Evolutionary conservation across 2,888 invertebrate species (phyloP).

Genomic region (Beris morrisii): DNA sequence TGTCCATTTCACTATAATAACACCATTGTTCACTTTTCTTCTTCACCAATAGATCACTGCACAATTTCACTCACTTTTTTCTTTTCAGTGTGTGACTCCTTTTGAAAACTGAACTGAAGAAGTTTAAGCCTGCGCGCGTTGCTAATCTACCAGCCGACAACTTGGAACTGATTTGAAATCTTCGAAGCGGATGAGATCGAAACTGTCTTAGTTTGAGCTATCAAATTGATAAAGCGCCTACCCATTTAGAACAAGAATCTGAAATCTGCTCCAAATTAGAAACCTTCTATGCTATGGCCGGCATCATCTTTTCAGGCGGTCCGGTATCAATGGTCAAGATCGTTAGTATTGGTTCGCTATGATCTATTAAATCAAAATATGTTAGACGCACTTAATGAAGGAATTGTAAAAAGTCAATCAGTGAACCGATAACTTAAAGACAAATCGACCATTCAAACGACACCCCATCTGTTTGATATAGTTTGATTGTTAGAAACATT

Average conservation of each 20-base stretch:
- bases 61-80: slow-evolving; percentile 5
- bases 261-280: slow-evolving; percentile 22
- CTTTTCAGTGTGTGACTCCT: neutral
- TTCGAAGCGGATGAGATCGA: neutral
- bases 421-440: slow-evolving; percentile 22
- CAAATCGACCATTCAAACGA: slow-evolving; percentile 24
- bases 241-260: slow-evolving; percentile 22
- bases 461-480: neutral
- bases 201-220: slow-evolving; percentile 4
- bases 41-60: neutral
- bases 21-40: neutral
- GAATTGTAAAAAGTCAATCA: neutral
- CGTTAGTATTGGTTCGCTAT: neutral
- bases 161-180: slow-evolving; percentile 33
- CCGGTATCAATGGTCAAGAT: slow-evolving; percentile 12
- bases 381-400: slow-evolving; percentile 1
- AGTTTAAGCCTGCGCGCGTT: slow-evolving; percentile 11
- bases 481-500: slow-evolving; percentile 12
- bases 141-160: slow-evolving; percentile 30
- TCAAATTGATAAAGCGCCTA: slow-evolving; percentile 24
- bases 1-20: neutral
- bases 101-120: neutral
- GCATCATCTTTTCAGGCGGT: neutral
- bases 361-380: neutral
- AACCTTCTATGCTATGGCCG: neutral